These are phyloP conservation scores for Ceraclea dissimilis DNA, from an alignment of 2,888 invertebrate species.

Conservation along the genomic window DNA sequence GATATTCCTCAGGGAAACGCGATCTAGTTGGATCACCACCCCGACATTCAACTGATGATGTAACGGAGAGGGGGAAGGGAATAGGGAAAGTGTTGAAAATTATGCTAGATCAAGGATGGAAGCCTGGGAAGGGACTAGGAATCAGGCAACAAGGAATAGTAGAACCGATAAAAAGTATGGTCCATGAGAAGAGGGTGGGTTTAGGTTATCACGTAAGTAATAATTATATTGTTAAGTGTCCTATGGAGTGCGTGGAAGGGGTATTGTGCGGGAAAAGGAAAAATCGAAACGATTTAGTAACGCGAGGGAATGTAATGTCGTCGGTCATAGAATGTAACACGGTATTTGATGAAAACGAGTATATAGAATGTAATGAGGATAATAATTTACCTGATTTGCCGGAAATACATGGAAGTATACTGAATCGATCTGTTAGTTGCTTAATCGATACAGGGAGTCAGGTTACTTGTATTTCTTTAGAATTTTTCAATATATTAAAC, in stretches of 20 bases:
- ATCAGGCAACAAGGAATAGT: neutral
- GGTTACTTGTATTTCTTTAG: slow-evolving; percentile 1
- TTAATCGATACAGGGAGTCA: slow-evolving; percentile 4
- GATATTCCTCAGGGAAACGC: neutral
- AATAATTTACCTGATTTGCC: neutral
- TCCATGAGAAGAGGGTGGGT: neutral
- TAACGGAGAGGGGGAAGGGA: neutral
- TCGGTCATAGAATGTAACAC: too few species aligned
- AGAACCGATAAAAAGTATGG: neutral
- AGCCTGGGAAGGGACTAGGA: slow-evolving; percentile 1
- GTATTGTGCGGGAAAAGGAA: too few species aligned
- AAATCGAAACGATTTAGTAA: too few species aligned
- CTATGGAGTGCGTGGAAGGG: neutral
- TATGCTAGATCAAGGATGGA: neutral
- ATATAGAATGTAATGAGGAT: neutral
- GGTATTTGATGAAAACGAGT: neutral
- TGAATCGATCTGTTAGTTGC: neutral
- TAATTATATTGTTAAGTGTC: neutral
- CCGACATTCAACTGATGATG: neutral
- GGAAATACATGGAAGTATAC: neutral
- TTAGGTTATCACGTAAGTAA: neutral
- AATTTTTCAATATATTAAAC: neutral
- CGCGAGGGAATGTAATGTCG: too few species aligned
- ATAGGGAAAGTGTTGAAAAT: neutral
- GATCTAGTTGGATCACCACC: neutral